A percentile compares a stretch with the other conserved stretches of the same genome.
Evolutionary conservation across 2,113 vertebrate genomes (phyloP).

Genomic region (Zootoca vivipara): DNA sequence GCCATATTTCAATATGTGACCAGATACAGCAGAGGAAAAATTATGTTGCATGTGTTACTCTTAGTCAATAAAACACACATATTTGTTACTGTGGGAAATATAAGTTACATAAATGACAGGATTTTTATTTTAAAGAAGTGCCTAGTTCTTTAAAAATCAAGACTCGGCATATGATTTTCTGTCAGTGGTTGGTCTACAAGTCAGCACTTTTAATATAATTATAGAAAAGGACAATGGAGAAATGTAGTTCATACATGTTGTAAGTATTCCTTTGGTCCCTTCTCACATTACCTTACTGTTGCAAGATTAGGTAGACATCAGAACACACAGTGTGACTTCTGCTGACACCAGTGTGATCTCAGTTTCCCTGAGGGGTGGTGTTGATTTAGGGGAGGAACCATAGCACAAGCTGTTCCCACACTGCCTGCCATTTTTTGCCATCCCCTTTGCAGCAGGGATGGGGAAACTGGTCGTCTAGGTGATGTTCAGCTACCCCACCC

Average conservation of each 20-base stretch:
- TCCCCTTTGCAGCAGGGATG: not conserved
- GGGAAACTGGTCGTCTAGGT: not conserved
- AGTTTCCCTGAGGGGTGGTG: not conserved
- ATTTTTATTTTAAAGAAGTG: not conserved
- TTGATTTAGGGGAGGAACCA: not conserved
- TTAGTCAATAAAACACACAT: constrained; percentile 39
- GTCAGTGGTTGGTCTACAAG: constrained; percentile 12
- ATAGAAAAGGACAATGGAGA: not conserved
- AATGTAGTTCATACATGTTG: not conserved
- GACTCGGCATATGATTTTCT: constrained; percentile 30
- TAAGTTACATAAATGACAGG: not conserved
- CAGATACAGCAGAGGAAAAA: constrained; percentile 52
- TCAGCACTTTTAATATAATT: not conserved
- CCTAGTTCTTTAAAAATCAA: not conserved
- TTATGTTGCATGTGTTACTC: constrained; percentile 61
- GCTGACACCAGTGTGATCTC: not conserved
- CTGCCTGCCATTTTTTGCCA: not conserved
- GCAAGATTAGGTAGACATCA: too few relatives aligned
- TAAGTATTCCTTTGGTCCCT: not conserved
- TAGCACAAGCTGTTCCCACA: too few relatives aligned
- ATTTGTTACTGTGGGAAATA: constrained; percentile 15
- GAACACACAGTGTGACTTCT: not conserved
- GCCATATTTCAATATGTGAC: constrained; percentile 45
- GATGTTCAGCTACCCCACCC: not conserved
- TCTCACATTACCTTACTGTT: not conserved